Conservation (phyloP, 2,888 invertebrate species). For the Strigamia crassipes region DNA sequence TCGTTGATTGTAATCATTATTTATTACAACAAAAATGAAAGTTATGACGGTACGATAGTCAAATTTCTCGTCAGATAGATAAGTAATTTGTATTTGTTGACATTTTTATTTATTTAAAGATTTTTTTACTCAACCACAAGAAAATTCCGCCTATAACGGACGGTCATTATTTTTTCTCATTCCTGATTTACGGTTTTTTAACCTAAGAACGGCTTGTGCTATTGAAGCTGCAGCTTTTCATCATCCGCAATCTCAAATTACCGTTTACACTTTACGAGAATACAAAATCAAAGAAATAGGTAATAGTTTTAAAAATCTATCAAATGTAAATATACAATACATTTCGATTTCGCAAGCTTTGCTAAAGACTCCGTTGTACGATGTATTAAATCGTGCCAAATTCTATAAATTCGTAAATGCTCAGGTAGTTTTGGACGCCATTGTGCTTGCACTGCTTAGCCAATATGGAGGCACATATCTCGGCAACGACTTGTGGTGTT, state of each 20-base stretch:
- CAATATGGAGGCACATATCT: neutral
- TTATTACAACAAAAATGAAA: neutral
- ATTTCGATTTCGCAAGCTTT: neutral
- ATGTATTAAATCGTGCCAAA: neutral
- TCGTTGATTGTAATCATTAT: neutral
- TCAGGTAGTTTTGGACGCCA: neutral
- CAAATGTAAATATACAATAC: neutral
- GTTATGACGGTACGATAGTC: neutral
- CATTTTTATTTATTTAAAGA: neutral
- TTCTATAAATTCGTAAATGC: neutral
- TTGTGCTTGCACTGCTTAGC: neutral
- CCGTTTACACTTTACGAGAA: neutral
- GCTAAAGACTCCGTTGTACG: neutral
- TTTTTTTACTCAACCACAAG: neutral
- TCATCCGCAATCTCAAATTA: neutral
- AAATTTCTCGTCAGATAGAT: neutral
- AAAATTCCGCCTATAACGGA: neutral
- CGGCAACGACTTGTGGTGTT: neutral
- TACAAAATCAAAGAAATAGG: neutral
- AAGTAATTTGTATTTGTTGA: neutral
- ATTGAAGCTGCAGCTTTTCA: conserved; percentile 5
- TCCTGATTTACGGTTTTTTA: neutral
- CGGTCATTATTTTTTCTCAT: neutral
- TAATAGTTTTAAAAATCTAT: neutral
- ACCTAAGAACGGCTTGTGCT: neutral